Evolutionary conservation across 2,888 invertebrate species (phyloP).

Genomic region (Ecdyonurus torrentis): DNA sequence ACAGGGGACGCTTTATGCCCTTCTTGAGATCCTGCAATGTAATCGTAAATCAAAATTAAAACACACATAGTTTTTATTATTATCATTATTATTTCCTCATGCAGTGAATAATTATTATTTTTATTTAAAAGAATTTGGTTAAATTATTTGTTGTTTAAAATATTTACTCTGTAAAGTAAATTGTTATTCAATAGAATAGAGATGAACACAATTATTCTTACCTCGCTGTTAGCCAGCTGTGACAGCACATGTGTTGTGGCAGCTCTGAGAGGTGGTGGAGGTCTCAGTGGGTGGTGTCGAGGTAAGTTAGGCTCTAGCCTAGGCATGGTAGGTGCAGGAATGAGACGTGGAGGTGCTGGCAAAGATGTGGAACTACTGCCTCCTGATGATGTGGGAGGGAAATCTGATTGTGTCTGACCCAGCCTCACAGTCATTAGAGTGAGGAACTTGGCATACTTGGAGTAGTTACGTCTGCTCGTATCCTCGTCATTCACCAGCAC

Average conservation of each 20-base stretch:
- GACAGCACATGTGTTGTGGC: constrained; percentile 11
- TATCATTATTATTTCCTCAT: too few relatives aligned
- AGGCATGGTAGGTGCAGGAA: constrained; percentile 10
- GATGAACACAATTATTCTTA: too few relatives aligned
- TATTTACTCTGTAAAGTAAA: too few relatives aligned
- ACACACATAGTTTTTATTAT: too few relatives aligned
- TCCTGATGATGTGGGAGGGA: constrained; percentile 2
- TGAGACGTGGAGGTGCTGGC: constrained; percentile 13
- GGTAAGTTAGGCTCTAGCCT: constrained; percentile 5
- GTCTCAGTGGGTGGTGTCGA: constrained; percentile 11
- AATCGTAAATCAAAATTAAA: too few relatives aligned
- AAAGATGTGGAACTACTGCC: constrained; percentile 1
- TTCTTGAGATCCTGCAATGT: background rate
- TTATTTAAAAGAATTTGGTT: too few relatives aligned
- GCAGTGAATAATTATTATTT: too few relatives aligned
- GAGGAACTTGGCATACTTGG: constrained; percentile 81
- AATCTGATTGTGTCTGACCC: background rate
- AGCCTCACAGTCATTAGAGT: constrained; percentile 34
- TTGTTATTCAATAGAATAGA: too few relatives aligned
- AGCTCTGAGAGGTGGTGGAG: constrained; percentile 13
- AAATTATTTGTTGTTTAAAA: too few relatives aligned
- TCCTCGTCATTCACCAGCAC: constrained; percentile 78
- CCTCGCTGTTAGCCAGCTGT: background rate
- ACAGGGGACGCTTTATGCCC: background rate
- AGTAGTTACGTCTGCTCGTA: constrained; percentile 77